Conservation (phyloP, 2,888 invertebrate genomes). For the Abrostola tripartita region DNA sequence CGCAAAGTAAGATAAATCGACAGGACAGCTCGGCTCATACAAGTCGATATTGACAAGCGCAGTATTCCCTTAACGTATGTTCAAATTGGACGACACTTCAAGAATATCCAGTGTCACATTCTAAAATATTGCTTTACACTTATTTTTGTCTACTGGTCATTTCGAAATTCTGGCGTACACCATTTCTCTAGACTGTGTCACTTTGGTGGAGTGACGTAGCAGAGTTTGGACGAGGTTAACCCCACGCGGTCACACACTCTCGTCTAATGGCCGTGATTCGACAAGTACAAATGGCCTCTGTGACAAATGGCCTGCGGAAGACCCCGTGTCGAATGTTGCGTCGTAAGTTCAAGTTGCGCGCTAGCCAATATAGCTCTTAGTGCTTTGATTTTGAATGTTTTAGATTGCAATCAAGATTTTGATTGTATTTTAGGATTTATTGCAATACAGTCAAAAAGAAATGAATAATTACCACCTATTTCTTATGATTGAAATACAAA, state of each 20-base stretch:
- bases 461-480: slow-evolving; percentile 10
- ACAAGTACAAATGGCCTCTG: slow-evolving; percentile 88
- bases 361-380: slow-evolving; percentile 78
- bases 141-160: slow-evolving; percentile 50
- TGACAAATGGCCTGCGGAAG: slow-evolving; percentile 88
- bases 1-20: slow-evolving; percentile 87
- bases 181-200: slow-evolving; percentile 68
- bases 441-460: slow-evolving; percentile 5
- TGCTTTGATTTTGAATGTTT: slow-evolving; percentile 59
- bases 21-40: slow-evolving; percentile 81
- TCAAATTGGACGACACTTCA: slow-evolving; percentile 63
- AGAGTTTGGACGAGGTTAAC: slow-evolving; percentile 77
- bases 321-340: slow-evolving; percentile 77
- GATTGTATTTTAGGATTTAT: slow-evolving; percentile 9
- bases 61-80: slow-evolving; percentile 69
- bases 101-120: slow-evolving; percentile 51
- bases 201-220: slow-evolving; percentile 64
- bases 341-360: slow-evolving; percentile 79
- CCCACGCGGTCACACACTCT: slow-evolving; percentile 87
- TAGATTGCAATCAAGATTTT: slow-evolving; percentile 28
- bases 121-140: slow-evolving; percentile 29
- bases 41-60: slow-evolving; percentile 81
- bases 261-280: slow-evolving; percentile 88
- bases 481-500: slow-evolving; percentile 27
- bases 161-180: slow-evolving; percentile 33